Evolutionary conservation across 2,888 invertebrate genomes (phyloP).

Genomic region (Oxystoma pomonae): DNA sequence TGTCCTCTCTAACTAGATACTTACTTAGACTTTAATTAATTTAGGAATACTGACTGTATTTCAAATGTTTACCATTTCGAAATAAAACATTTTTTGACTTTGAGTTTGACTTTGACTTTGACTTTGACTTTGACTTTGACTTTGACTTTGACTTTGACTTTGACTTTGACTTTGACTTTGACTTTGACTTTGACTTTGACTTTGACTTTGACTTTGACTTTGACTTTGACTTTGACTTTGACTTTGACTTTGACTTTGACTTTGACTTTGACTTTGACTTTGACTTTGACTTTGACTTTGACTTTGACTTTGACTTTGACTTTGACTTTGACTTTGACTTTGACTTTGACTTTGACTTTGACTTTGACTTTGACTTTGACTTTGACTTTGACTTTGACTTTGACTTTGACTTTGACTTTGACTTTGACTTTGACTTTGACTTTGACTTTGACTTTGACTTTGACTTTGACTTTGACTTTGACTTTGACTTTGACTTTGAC

Average conservation of each 20-base stretch:
- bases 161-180: neutral
- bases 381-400: neutral
- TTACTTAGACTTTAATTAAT: no score
- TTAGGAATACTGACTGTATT: no score
- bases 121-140: neutral
- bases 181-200: neutral
- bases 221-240: neutral
- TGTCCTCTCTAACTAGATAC: no score
- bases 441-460: neutral
- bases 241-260: neutral
- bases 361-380: neutral
- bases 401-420: neutral
- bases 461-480: neutral
- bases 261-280: neutral
- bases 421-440: neutral
- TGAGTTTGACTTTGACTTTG: neutral
- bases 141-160: neutral
- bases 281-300: neutral
- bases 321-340: neutral
- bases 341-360: neutral
- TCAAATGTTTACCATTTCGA: no score
- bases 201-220: neutral
- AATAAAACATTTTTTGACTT: no score
- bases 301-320: neutral
- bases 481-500: neutral